phyloP scores from a whole-genome alignment of 2,113 vertebrate species.

The Seriola quinqueradiata region DNA sequence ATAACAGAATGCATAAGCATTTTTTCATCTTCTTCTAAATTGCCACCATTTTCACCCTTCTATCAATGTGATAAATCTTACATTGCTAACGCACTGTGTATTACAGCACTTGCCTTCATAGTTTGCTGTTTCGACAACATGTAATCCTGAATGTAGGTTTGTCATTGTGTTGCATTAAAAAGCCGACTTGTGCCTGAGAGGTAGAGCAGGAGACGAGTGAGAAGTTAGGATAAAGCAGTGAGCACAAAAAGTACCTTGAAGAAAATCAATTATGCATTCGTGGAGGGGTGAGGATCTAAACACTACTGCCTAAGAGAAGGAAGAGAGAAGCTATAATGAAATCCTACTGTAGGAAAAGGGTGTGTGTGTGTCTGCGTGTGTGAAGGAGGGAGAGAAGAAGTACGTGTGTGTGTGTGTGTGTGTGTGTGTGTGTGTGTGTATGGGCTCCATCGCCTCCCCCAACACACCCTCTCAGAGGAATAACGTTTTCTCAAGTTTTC shows the following conservation, averaged over 20 bases:
- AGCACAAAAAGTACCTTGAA: constrained; percentile 78
- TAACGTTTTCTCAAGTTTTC: constrained; percentile 86
- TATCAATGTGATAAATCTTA: constrained; percentile 77
- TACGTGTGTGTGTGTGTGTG: not conserved
- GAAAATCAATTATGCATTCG: constrained; percentile 88
- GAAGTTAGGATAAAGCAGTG: constrained; percentile 67
- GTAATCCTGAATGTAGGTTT: constrained; percentile 57
- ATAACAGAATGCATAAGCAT: constrained; percentile 72
- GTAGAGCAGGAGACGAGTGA: constrained; percentile 54
- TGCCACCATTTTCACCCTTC: constrained; percentile 69
- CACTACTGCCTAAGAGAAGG: constrained; percentile 82
- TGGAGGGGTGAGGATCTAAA: constrained; percentile 82
- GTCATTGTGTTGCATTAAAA: constrained; percentile 73
- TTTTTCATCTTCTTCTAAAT: constrained; percentile 77
- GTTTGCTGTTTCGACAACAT: constrained; percentile 78
- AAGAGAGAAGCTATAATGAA: constrained; percentile 83
- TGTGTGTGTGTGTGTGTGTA: constrained; percentile 32
- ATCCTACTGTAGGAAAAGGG: constrained; percentile 70
- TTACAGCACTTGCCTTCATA: constrained; percentile 73
- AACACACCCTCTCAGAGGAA: constrained; percentile 86
- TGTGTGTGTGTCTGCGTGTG: constrained; percentile 26
- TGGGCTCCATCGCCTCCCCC: constrained; percentile 76
- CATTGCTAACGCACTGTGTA: constrained; percentile 62
- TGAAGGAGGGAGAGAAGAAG: constrained; percentile 16
- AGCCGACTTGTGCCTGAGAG: constrained; percentile 72